Conservation (phyloP, 2,888 invertebrate genomes). For the Diplazon laetatorius region DNA sequence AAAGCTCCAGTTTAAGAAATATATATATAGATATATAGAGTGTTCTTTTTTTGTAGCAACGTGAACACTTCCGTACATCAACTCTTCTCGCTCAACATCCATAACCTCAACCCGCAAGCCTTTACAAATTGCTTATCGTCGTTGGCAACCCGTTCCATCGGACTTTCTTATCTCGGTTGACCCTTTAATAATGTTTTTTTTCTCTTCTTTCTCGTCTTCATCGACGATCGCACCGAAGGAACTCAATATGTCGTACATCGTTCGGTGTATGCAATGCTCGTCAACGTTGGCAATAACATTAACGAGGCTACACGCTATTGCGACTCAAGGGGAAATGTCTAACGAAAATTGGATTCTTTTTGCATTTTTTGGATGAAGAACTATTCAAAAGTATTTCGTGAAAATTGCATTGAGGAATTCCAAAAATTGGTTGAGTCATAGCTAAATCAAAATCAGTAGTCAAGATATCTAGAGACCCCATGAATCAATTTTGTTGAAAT, state of each 20-base stretch:
- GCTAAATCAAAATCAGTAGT: too few species aligned
- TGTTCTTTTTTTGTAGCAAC: conserved; percentile 3
- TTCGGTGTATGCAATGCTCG: conserved; percentile 11
- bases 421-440: too few species aligned
- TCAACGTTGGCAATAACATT: neutral
- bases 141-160: conserved; percentile 73
- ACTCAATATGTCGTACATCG: conserved; percentile 45
- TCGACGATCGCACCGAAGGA: conserved; percentile 10
- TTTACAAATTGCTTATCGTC: conserved; percentile 81
- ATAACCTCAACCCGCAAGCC: conserved; percentile 63
- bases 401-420: too few species aligned
- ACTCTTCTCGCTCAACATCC: conserved; percentile 24
- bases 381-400: too few species aligned
- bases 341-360: too few species aligned
- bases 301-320: neutral
- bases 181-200: conserved; percentile 72
- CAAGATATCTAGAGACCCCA: too few species aligned
- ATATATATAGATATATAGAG: too few species aligned
- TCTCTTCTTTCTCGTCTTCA: too few species aligned
- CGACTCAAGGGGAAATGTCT: too few species aligned
- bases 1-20: too few species aligned
- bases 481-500: too few species aligned
- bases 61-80: conserved; percentile 1
- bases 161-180: conserved; percentile 75
- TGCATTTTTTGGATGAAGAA: too few species aligned